These are phyloP conservation scores for Pantelozetes paolii DNA, from an alignment of 2,888 invertebrate genomes.

Conservation along the genomic window DNA sequence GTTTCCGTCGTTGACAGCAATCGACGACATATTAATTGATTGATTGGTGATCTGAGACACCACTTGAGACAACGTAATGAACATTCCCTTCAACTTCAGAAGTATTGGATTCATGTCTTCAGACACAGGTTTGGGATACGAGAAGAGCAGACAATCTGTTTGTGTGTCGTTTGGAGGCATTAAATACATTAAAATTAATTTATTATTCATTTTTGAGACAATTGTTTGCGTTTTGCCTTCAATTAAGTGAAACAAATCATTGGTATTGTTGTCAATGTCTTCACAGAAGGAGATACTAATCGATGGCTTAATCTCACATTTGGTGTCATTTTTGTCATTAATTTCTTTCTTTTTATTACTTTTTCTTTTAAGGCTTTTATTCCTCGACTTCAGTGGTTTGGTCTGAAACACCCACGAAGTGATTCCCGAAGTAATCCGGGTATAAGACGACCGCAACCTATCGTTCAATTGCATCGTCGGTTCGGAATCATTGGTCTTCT, in stretches of 20 bases:
- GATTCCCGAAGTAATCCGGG: no score
- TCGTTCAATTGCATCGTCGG: not conserved
- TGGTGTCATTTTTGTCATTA: not conserved
- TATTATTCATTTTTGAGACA: not conserved
- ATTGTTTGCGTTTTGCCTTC: not conserved
- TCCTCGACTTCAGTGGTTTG: no score
- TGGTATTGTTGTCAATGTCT: not conserved
- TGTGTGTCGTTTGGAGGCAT: constrained; percentile 36
- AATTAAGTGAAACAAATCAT: constrained; percentile 31
- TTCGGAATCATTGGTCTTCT: not conserved
- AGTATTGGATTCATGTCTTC: constrained; percentile 4
- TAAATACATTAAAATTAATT: constrained; percentile 34
- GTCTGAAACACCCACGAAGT: constrained; percentile 15
- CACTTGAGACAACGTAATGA: constrained; percentile 38
- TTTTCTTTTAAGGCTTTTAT: constrained; percentile 15
- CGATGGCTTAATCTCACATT: not conserved
- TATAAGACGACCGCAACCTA: constrained; percentile 6
- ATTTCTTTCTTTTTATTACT: not conserved
- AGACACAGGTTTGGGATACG: not conserved
- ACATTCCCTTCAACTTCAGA: constrained; percentile 40
- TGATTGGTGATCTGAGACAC: constrained; percentile 38
- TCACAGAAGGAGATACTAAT: not conserved
- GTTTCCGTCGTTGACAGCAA: constrained; percentile 11
- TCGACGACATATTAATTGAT: constrained; percentile 12
- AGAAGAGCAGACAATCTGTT: constrained; percentile 26